A percentile compares a stretch with the other conserved stretches of the same genome.
These are phyloP conservation scores for Melieria crassipennis DNA, from an alignment of 2,888 invertebrate species.

Conservation along the genomic window DNA sequence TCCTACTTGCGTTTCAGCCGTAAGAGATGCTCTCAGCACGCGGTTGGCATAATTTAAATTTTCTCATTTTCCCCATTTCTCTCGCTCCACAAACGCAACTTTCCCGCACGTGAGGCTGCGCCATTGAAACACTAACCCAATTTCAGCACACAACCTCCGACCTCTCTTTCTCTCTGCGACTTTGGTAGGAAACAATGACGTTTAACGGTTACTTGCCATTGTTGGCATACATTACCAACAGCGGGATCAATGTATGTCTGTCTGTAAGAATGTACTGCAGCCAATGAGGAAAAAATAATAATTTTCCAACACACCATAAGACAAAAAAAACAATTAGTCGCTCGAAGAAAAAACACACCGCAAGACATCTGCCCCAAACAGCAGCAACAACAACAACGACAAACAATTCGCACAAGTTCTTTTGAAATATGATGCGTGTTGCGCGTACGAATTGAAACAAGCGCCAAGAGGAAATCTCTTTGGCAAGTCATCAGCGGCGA, in stretches of 20 bases:
- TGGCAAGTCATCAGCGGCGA: not conserved
- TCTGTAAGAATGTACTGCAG: not conserved
- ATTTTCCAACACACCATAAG: conserved; percentile 2
- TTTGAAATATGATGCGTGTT: conserved; percentile 8
- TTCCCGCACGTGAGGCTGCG: not conserved
- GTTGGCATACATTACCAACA: not conserved
- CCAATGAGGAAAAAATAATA: not conserved
- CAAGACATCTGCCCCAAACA: not conserved
- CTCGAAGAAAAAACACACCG: not conserved
- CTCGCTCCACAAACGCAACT: too few species aligned
- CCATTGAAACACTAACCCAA: conserved; percentile 17
- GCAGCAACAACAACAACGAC: too few species aligned
- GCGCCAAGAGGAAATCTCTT: not conserved
- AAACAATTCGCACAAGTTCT: not conserved
- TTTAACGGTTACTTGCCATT: conserved; percentile 1
- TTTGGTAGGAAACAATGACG: conserved; percentile 10
- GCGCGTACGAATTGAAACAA: too few species aligned
- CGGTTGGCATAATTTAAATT: too few species aligned
- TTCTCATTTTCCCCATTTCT: too few species aligned
- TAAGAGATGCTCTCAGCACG: too few species aligned
- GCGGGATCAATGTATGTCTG: not conserved
- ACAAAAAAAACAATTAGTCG: too few species aligned
- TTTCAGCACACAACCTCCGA: not conserved
- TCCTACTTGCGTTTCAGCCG: too few species aligned
- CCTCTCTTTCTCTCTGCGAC: not conserved